A percentile compares a stretch with the other conserved stretches of the same genome.
Conservation (phyloP, 1,140 invertebrate species). For the Chlorops oryzae region DNA sequence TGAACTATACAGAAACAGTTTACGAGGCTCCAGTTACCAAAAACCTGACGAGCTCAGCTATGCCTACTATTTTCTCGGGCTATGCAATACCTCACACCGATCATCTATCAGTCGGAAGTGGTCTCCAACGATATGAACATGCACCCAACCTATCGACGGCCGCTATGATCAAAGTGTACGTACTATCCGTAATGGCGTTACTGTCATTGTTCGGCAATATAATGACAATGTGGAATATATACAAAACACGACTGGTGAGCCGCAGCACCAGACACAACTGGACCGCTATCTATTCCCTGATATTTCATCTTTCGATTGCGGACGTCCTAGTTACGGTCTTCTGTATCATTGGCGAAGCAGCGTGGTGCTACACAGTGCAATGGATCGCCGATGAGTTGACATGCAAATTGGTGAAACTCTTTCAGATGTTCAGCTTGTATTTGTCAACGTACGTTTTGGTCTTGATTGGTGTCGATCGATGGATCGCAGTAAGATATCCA, state of each 20-base stretch:
- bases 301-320: slow-evolving; percentile 67
- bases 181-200: slow-evolving; percentile 61
- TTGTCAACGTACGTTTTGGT: slow-evolving; percentile 79
- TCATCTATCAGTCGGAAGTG: slow-evolving; percentile 32
- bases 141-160: slow-evolving; percentile 57
- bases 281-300: slow-evolving; percentile 69
- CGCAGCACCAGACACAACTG: slow-evolving; percentile 54
- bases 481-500: slow-evolving; percentile 73
- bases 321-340: slow-evolving; percentile 75
- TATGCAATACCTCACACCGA: too few relatives aligned
- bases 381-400: slow-evolving; percentile 71
- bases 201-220: slow-evolving; percentile 68
- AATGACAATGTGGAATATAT: slow-evolving; percentile 69
- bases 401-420: slow-evolving; percentile 76
- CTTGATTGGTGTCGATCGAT: slow-evolving; percentile 73
- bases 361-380: slow-evolving; percentile 72
- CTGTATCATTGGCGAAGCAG: slow-evolving; percentile 70
- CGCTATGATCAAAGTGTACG: slow-evolving; percentile 56
- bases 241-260: slow-evolving; percentile 51
- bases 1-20: too few relatives aligned
- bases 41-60: too few relatives aligned
- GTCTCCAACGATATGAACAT: slow-evolving; percentile 54
- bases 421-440: slow-evolving; percentile 76
- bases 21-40: too few relatives aligned
- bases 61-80: too few relatives aligned